A percentile compares a stretch with the other conserved stretches of the same genome.
Evolutionary conservation across 1,140 invertebrate species (phyloP).

Genomic region (Micrasema minimum): DNA sequence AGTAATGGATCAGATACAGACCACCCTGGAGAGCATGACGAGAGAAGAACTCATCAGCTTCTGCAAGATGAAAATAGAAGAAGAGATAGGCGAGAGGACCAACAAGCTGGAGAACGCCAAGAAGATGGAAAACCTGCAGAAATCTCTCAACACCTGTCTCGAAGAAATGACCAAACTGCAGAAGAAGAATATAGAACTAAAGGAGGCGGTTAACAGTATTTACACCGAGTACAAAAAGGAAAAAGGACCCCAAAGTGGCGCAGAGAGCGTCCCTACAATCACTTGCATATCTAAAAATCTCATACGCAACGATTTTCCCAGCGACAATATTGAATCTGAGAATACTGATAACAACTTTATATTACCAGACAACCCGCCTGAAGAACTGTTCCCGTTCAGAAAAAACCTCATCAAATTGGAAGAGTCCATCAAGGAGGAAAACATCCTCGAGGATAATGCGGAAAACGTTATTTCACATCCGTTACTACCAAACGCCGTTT

Average conservation of each 20-base stretch:
- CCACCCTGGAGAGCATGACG: background rate
- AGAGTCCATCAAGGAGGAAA: background rate
- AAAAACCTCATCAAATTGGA: background rate
- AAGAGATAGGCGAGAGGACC: background rate
- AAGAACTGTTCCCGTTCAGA: background rate
- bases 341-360: background rate
- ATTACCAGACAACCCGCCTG: constrained; percentile 6
- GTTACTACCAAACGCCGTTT: background rate
- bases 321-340: too few species aligned
- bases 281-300: background rate
- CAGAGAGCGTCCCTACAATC: background rate
- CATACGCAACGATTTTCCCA: background rate
- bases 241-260: background rate
- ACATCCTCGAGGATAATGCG: background rate
- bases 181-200: constrained; percentile 5
- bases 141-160: background rate
- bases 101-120: background rate
- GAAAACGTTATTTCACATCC: background rate
- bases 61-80: constrained; percentile 10
- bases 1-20: constrained; percentile 7
- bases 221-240: constrained; percentile 9
- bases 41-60: background rate
- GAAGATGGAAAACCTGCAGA: background rate
- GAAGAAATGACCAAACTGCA: background rate
- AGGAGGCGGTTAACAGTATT: background rate